These are phyloP conservation scores for Pongo abelii DNA, from an alignment of 2,113 vertebrate genomes.

Conservation along the genomic window DNA sequence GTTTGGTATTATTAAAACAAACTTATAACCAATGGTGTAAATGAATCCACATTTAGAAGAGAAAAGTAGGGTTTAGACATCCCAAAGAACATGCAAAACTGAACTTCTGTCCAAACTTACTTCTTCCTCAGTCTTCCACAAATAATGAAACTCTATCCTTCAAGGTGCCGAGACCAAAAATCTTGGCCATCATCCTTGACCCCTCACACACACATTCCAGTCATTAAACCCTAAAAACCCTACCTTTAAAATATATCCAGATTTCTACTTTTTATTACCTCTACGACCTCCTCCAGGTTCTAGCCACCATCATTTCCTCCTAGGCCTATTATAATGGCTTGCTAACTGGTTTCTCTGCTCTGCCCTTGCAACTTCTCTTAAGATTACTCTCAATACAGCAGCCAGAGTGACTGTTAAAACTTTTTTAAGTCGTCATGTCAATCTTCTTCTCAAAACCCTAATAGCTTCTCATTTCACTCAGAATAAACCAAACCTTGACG, in stretches of 20 bases:
- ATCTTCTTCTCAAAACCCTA: neutral
- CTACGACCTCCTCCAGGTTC: neutral
- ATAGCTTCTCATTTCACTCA: neutral
- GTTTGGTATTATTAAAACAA: constrained; percentile 53
- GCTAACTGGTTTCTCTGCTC: neutral
- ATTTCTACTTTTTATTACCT: neutral
- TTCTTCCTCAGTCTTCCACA: neutral
- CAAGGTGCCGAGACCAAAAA: neutral
- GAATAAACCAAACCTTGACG: constrained; percentile 28
- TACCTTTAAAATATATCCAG: neutral
- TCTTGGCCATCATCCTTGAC: neutral
- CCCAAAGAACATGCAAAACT: constrained; percentile 38
- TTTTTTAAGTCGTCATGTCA: neutral
- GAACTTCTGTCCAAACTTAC: constrained; percentile 17
- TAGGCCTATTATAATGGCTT: neutral
- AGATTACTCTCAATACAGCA: neutral
- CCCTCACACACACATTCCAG: neutral
- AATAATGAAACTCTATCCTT: constrained; percentile 33
- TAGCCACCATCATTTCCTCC: neutral
- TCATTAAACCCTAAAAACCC: neutral
- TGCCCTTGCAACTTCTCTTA: neutral
- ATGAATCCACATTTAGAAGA: neutral
- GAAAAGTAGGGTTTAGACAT: neutral
- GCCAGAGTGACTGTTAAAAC: constrained; percentile 12
- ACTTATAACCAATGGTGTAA: neutral